phyloP scores from a whole-genome alignment of 2,113 vertebrate species.

The Microcebus tavaratra region DNA sequence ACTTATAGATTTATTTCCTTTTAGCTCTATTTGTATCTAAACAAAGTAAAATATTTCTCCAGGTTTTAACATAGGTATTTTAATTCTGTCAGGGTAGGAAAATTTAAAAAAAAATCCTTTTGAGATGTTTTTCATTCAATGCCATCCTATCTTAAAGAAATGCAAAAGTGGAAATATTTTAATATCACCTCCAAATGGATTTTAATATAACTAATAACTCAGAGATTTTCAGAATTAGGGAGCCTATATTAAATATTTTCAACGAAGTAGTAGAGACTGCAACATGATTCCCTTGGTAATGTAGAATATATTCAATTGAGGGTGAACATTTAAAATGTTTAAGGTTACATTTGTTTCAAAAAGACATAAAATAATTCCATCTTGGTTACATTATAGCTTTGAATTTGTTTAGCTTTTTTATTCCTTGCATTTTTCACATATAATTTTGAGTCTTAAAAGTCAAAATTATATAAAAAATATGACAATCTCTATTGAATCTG shows the following conservation, averaged over 20 bases:
- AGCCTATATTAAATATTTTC: not conserved
- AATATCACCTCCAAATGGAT: not conserved
- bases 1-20: not conserved
- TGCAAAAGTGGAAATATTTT: not conserved
- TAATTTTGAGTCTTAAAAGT: not conserved
- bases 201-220: not conserved
- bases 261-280: not conserved
- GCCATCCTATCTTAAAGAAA: not conserved
- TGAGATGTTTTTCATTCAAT: not conserved
- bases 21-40: not conserved
- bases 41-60: not conserved
- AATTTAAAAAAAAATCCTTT: not conserved
- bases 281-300: not conserved
- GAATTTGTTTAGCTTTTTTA: not conserved
- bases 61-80: not conserved
- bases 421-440: not conserved
- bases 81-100: not conserved
- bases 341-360: not conserved
- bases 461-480: not conserved
- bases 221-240: not conserved
- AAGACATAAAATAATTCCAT: not conserved
- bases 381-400: not conserved
- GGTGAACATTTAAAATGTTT: not conserved
- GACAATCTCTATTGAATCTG: not conserved
- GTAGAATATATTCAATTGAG: not conserved